Conservation (phyloP, 2,888 invertebrate genomes). For the Lepidochitona cinerea region DNA sequence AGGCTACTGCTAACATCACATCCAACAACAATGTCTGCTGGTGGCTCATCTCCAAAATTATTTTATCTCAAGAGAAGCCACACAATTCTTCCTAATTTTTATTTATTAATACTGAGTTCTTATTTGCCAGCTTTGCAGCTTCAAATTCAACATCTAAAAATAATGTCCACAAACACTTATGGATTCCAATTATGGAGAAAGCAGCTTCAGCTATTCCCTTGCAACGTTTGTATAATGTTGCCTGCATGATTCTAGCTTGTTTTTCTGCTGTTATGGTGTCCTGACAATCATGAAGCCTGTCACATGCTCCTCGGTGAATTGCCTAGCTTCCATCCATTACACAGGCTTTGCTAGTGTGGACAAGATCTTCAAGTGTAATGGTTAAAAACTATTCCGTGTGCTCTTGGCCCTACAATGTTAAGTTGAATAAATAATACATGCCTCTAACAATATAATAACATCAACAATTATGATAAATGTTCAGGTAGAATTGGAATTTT, state of each 20-base stretch:
- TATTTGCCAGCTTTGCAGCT: not conserved
- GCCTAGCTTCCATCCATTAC: no score
- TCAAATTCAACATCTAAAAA: not conserved
- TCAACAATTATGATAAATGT: no score
- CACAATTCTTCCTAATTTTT: not conserved
- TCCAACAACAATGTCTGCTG: not conserved
- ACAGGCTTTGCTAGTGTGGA: no score
- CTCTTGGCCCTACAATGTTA: no score
- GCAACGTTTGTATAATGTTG: not conserved
- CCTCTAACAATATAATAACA: no score
- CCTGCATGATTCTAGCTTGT: not conserved
- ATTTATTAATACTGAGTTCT: not conserved
- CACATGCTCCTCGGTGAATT: no score
- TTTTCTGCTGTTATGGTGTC: not conserved
- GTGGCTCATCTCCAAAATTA: not conserved
- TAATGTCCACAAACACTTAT: not conserved
- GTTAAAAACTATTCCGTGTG: no score
- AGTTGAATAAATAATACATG: no score
- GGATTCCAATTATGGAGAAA: not conserved
- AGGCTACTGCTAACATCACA: not conserved
- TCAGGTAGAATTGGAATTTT: no score
- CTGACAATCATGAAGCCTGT: not conserved
- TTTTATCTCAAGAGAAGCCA: not conserved
- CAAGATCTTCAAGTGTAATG: no score
- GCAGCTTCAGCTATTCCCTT: not conserved